phyloP scores from a whole-genome alignment of 2,113 vertebrate species.

The Epinephelus fuscoguttatus region DNA sequence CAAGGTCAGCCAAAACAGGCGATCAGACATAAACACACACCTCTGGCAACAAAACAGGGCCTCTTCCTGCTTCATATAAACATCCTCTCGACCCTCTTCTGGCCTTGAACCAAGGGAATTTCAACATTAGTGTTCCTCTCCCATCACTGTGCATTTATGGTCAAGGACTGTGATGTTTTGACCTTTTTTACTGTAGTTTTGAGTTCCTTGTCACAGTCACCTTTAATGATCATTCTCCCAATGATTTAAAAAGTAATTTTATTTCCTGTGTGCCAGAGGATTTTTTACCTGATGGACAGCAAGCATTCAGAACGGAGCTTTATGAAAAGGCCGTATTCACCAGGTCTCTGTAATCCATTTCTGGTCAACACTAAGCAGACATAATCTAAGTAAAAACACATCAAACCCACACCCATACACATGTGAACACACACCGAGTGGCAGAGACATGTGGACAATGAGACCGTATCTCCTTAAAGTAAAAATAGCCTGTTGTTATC shows the following conservation, averaged over 20 bases:
- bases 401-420: neutral
- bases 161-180: neutral
- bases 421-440: neutral
- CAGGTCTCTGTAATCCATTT: too few relatives aligned
- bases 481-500: constrained; percentile 36
- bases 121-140: neutral
- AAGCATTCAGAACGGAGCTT: too few relatives aligned
- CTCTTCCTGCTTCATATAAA: constrained; percentile 35
- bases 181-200: neutral
- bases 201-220: neutral
- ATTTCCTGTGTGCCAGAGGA: neutral
- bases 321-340: too few relatives aligned
- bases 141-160: neutral
- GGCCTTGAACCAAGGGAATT: neutral
- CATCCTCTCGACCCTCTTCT: constrained; percentile 13
- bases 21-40: constrained; percentile 9
- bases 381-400: too few relatives aligned
- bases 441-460: neutral
- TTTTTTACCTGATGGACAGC: neutral
- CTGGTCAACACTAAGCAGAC: too few relatives aligned
- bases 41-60: neutral
- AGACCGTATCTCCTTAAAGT: neutral
- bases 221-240: neutral
- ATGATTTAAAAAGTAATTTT: neutral
- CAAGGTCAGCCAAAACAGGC: neutral